Base-by-base conservation (phyloP, 2,797 vertebrate genomes). In the Brachyrhaphis roseni region DNA sequence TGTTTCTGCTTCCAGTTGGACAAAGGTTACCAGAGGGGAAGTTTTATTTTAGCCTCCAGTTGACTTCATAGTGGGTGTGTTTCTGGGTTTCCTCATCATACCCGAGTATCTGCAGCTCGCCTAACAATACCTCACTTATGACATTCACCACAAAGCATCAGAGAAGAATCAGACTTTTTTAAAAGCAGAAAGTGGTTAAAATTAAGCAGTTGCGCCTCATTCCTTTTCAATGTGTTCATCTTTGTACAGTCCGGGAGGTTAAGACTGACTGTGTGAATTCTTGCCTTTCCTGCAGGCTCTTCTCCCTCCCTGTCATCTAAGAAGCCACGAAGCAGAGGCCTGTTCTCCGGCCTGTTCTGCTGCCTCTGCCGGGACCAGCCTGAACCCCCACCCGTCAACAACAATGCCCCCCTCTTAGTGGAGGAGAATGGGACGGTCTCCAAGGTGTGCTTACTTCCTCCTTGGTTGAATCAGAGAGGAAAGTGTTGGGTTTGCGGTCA, bases 381-480 rank as follows among this genome's bases (percentile, higher is more conserved):
- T 0, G 96, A 98, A 53, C 93, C 95, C 0, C 90, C 94, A 2
- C 90, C 97, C 0, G 94, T 97, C 88, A 97, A 97, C 91, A 97
- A 98, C 78, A 97, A 98, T 0, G 96, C 97, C 7, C 98, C 98
- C 0, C 96, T 99, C 70, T 94, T 98, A 80, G 97, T 97, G 78
- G 98, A 99, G 77, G 98, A 99, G 89, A 99, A 99, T 0, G 98
- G 98, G 41, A 95, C 95, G 0, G 92, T 98, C 92, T 96, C 97
- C 72, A 99, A 99, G 97, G 98, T 98, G 92, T 23, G 83, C 73
- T 66, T 34, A 45, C 79, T n/a, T 20, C 26, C 26, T 1, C 36
- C 36, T 26, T 2, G 36, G 36, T 11, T 41, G 10, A 20, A 20
- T 10, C 62, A 10, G 16, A 20, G 62, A 4, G 28, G 16, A 20